These are phyloP conservation scores for Rhyacophila brunnea DNA, from an alignment of 1,140 invertebrate genomes.

Conservation along the genomic window DNA sequence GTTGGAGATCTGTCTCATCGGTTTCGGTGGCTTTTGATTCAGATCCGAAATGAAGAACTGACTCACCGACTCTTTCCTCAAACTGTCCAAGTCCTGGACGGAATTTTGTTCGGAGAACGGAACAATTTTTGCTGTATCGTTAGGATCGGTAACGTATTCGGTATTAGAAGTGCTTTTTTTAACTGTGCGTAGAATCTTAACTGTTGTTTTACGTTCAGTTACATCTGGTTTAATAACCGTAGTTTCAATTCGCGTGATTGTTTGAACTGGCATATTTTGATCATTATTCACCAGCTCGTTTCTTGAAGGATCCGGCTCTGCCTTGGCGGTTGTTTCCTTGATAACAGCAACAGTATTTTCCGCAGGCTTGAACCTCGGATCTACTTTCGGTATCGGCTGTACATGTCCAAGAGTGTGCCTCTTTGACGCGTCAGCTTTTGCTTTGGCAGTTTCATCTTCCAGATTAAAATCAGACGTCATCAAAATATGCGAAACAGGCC, in stretches of 20 bases:
- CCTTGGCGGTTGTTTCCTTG: too few species aligned
- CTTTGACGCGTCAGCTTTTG: slow-evolving; percentile 15
- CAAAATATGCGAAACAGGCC: slow-evolving; percentile 29
- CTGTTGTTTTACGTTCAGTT: slow-evolving; percentile 12
- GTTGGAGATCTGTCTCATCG: slow-evolving; percentile 6
- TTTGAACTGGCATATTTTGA: not conserved
- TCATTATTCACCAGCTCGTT: too few species aligned
- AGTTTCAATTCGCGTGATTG: not conserved
- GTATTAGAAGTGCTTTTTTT: slow-evolving; percentile 22
- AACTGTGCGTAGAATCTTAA: slow-evolving; percentile 24
- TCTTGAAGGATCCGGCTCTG: too few species aligned
- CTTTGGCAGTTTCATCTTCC: slow-evolving; percentile 19
- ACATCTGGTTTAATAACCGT: slow-evolving; percentile 2
- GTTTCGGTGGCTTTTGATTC: slow-evolving; percentile 7
- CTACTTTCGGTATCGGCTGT: not conserved
- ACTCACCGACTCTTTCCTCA: slow-evolving; percentile 26
- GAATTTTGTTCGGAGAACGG: slow-evolving; percentile 24
- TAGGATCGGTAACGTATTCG: not conserved
- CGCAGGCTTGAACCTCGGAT: too few species aligned
- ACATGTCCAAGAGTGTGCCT: slow-evolving; percentile 17
- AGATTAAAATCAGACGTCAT: slow-evolving; percentile 25
- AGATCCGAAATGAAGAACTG: slow-evolving; percentile 29
- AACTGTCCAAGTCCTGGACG: slow-evolving; percentile 14
- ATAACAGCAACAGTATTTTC: too few species aligned
- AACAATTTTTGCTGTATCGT: slow-evolving; percentile 3